A percentile compares a stretch with the other conserved stretches of the same genome.
phyloP scores from a whole-genome alignment of 1,140 invertebrate genomes.

The Melipona quadrifasciata region DNA sequence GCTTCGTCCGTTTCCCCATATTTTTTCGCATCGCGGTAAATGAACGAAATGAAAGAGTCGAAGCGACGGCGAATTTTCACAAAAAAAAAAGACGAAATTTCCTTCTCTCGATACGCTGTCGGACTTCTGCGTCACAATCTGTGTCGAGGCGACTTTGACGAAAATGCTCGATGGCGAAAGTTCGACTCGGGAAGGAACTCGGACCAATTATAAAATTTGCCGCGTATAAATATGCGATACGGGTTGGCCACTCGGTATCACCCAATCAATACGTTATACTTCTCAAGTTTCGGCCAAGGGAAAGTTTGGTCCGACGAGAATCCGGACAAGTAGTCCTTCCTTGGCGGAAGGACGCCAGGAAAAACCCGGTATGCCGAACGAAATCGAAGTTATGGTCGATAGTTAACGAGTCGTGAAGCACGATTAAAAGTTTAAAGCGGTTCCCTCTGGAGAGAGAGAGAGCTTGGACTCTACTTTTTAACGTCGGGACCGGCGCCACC shows the following conservation, averaged over 20 bases:
- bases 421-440: constrained; percentile 69
- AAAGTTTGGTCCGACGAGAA: constrained; percentile 7
- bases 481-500: constrained; percentile 33
- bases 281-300: not conserved
- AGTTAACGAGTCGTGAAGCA: constrained; percentile 66
- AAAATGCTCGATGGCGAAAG: constrained; percentile 22
- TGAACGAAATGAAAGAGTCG: constrained; percentile 41
- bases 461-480: constrained; percentile 39
- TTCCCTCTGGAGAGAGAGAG: constrained; percentile 36
- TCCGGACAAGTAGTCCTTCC: not conserved
- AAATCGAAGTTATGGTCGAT: constrained; percentile 58
- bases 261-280: constrained; percentile 24
- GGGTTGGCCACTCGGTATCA: not conserved
- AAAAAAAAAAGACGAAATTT: constrained; percentile 36
- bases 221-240: constrained; percentile 7
- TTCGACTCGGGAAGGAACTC: not conserved
- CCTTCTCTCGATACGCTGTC: not conserved
- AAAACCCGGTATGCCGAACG: constrained; percentile 44
- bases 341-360: constrained; percentile 1
- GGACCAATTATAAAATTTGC: constrained; percentile 41
- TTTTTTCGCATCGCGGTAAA: too few relatives aligned
- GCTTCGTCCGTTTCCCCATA: too few relatives aligned
- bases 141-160: not conserved
- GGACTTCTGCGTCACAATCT: not conserved
- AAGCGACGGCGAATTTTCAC: constrained; percentile 20